Base-by-base conservation (phyloP, 2,797 vertebrate species). In the Huso huso region DNA sequence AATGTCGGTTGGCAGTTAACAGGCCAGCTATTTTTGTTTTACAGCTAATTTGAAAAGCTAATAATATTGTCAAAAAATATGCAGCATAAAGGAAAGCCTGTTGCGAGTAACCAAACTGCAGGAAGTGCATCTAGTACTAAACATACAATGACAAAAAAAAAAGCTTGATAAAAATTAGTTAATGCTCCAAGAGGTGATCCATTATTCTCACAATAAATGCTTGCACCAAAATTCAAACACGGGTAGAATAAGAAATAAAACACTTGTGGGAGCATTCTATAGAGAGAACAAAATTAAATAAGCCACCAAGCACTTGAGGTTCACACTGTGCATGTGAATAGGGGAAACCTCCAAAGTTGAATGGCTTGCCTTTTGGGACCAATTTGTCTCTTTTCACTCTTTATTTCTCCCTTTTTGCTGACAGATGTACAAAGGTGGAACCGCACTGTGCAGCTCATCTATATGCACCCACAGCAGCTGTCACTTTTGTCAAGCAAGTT, bases 391-490 rank as follows among this genome's bases (percentile, higher is more conserved):
- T 93, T 97, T 98, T 97, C 94, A 96, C 92, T 94, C 80, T 90
- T 92, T 93, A 89, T 89, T 94, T 92, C 92, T 91, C 93, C 93
- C 92, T 92, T 89, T 88, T 87, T 91, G 92, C 95, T 96, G 94
- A 98, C 95, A 98, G 95, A 98, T 96, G 95, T 95, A 99, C 95
- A 97, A 98, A 99, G 95, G 93, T 93, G 94, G 95, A 95, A 93
- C 94, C 93, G 93, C 92, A 87, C 96, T 93, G 94, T 89, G 93
- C 92, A 93, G 93, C 94, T 97, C 94, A 93, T 93, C 95, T 93
- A 93, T 93, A 92, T 89, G 91, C 89, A 90, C 91, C 92, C 90
- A 83, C 88, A 90, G 94, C 96, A 98, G 96, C 96, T 99, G 96
- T 96, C 95, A 96, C 95, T 97, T 97, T 97, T 96, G 94, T 97